phyloP scores from a whole-genome alignment of 2,113 vertebrate species.

The Hydropotes inermis region DNA sequence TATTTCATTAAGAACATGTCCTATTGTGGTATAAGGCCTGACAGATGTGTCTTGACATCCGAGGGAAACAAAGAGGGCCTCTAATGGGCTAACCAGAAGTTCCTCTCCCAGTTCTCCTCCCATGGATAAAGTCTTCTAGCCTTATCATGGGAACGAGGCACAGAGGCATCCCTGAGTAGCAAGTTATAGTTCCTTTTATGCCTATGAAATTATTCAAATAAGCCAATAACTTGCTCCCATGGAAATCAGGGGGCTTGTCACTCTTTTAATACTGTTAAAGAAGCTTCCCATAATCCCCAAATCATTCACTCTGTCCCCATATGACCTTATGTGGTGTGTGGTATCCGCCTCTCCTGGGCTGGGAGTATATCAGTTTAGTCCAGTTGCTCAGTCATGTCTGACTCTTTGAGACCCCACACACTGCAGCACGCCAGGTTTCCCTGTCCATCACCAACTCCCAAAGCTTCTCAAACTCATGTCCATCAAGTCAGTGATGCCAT shows the following conservation, averaged over 20 bases:
- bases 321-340: background rate
- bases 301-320: background rate
- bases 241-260: background rate
- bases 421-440: background rate
- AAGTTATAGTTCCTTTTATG: background rate
- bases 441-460: background rate
- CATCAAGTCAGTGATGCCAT: background rate
- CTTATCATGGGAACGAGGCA: background rate
- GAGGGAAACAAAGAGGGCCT: background rate
- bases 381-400: background rate
- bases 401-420: background rate
- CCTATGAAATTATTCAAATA: background rate
- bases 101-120: background rate
- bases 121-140: background rate
- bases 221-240: background rate
- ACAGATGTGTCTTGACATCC: background rate
- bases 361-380: background rate
- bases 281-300: background rate
- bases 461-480: background rate
- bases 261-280: background rate
- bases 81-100: background rate
- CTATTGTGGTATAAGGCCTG: background rate
- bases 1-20: background rate
- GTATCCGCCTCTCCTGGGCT: background rate
- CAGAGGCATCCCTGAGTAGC: background rate